Base-by-base conservation (phyloP, 2,113 vertebrate species). In the Physeter macrocephalus region DNA sequence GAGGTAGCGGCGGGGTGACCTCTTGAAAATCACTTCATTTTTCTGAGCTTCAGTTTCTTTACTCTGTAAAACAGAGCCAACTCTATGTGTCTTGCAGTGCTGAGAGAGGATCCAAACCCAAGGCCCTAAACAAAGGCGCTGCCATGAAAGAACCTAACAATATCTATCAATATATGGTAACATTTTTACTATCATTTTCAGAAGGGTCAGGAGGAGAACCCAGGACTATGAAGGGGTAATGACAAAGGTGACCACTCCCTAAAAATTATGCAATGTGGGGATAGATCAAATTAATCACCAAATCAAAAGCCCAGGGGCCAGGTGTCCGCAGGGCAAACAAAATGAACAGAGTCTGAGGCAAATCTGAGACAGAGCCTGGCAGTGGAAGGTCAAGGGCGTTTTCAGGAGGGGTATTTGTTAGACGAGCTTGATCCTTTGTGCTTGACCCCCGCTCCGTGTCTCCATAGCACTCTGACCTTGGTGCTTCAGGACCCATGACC, bases 401-500 rank as follows among this genome's bases (percentile, higher is more conserved):
- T 49, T 34, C n/a, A 54, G 11, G 8, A 14, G 2, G 0, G 0
- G 0, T 57, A 3, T 34, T 2, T 36, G 12, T 72, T 36, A 31
- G 57, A 34, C 6, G 9, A 59, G 20, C 8, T 61, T 25, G 82
- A 57, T n/a, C 3, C 5, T 54, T 39, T 18, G n/a, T 15, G 15
- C 6, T 18, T 31, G 12, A 23, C 12, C 14, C 8, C 8, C 20
- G 0, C 36, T 85, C 7, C 1, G 1, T 1, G 21, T 52, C n/a
- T 74, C 39, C 5, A 27, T 0, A 29, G 14, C 43, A 62, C 31
- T 64, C 59, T 57, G 43, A 36, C 23, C 61, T 74, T 14, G 17
- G 2, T 59, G 18, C 3, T 29, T 59, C 27, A 59, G 6, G 82
- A 88, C 2, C 10, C 6, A 4, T 36, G 77, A 89, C 72, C 72